phyloP scores from a whole-genome alignment of 2,888 invertebrate genomes.

The Trisateles emortualis region DNA sequence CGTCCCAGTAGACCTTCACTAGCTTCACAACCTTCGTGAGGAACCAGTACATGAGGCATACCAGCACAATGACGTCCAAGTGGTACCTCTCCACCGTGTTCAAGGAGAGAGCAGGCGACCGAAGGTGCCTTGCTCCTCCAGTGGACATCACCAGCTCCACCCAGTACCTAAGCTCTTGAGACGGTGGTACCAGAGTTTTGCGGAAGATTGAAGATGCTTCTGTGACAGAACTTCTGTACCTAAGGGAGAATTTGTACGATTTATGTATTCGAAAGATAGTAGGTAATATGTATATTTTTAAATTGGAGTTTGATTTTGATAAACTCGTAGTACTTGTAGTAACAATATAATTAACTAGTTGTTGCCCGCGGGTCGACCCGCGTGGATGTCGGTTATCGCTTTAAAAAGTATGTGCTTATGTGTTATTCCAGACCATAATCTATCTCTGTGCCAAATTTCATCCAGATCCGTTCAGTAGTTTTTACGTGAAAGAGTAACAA shows the following conservation, averaged over 20 bases:
- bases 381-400: too few relatives aligned
- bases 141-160: slow-evolving; percentile 53
- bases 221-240: slow-evolving; percentile 54
- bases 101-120: slow-evolving; percentile 55
- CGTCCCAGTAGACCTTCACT: slow-evolving; percentile 53
- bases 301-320: too few relatives aligned
- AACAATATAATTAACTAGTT: too few relatives aligned
- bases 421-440: too few relatives aligned
- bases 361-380: too few relatives aligned
- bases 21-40: slow-evolving; percentile 60
- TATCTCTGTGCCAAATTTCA: too few relatives aligned
- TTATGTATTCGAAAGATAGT: background rate
- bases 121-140: slow-evolving; percentile 55
- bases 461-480: too few relatives aligned
- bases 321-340: too few relatives aligned
- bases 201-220: slow-evolving; percentile 51
- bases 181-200: slow-evolving; percentile 42
- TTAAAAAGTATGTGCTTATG: too few relatives aligned
- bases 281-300: background rate
- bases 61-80: slow-evolving; percentile 53
- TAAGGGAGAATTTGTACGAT: slow-evolving; percentile 25
- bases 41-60: slow-evolving; percentile 60
- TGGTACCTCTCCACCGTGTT: slow-evolving; percentile 51
- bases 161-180: slow-evolving; percentile 59
- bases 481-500: too few relatives aligned